Evolutionary conservation across 1,140 invertebrate species (phyloP).

Genomic region (Stenopsyche tienmushanensis): DNA sequence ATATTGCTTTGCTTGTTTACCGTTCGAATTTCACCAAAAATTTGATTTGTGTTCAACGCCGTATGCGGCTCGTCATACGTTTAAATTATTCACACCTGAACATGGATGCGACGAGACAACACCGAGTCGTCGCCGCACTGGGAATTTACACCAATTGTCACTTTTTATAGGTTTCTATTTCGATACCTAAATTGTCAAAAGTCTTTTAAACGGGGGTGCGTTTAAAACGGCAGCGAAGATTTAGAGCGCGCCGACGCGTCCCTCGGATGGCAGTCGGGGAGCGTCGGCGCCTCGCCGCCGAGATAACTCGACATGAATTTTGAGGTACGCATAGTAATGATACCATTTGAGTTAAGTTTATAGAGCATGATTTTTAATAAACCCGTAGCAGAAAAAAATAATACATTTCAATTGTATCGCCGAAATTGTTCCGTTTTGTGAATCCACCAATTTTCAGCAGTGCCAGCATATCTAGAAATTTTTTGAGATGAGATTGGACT

Average conservation of each 20-base stretch:
- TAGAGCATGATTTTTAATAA: constrained; percentile 18
- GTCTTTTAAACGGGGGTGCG: too few relatives aligned
- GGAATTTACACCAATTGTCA: too few relatives aligned
- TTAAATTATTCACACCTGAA: too few relatives aligned
- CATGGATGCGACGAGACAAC: too few relatives aligned
- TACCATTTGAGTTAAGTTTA: not conserved
- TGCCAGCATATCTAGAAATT: constrained; percentile 32
- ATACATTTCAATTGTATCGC: constrained; percentile 29
- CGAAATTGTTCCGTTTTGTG: constrained; percentile 12
- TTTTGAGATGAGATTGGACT: constrained; percentile 33
- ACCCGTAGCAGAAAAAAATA: constrained; percentile 29
- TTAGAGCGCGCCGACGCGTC: too few relatives aligned
- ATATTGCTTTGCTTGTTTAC: not conserved
- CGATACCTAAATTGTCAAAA: too few relatives aligned
- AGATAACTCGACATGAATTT: constrained; percentile 1
- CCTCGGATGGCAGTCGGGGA: not conserved
- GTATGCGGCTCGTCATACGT: too few relatives aligned
- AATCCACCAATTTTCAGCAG: constrained; percentile 25
- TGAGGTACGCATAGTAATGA: not conserved
- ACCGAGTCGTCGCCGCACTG: too few relatives aligned
- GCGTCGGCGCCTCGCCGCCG: constrained; percentile 1
- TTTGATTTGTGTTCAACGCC: too few relatives aligned
- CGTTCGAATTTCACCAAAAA: too few relatives aligned
- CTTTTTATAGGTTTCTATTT: too few relatives aligned
- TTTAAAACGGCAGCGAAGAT: too few relatives aligned